Percentiles rank a stretch among this genome's conserved stretches.
Evolutionary conservation across 2,888 invertebrate species (phyloP).

Genomic region (Deroplatys truncata): DNA sequence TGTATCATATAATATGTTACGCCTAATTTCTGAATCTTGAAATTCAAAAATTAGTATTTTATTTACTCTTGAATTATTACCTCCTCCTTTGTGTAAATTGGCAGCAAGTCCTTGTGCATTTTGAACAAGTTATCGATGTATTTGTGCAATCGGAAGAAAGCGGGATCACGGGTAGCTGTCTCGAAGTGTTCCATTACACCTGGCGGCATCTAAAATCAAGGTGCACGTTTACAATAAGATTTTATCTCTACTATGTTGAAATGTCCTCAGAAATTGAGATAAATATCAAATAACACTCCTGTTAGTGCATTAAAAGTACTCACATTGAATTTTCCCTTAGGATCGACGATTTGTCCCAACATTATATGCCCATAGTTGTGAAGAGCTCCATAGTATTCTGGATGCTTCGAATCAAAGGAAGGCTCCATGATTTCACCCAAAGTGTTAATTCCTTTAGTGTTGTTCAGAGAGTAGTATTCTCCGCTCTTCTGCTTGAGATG

Average conservation of each 20-base stretch:
- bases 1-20: too few species aligned
- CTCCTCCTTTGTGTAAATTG: slow-evolving; percentile 35
- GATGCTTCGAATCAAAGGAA: slow-evolving; percentile 32
- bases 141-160: slow-evolving; percentile 40
- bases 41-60: too few species aligned
- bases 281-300: too few species aligned
- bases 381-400: slow-evolving; percentile 36
- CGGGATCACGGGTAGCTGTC: slow-evolving; percentile 39
- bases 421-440: slow-evolving; percentile 42
- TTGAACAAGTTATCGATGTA: slow-evolving; percentile 39
- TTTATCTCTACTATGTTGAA: too few species aligned
- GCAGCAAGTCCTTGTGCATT: slow-evolving; percentile 37
- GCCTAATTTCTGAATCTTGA: too few species aligned
- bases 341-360: slow-evolving; percentile 48
- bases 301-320: neutral
- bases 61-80: neutral
- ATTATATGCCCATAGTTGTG: slow-evolving; percentile 47
- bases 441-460: slow-evolving; percentile 21
- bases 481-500: slow-evolving; percentile 6
- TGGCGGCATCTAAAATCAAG: slow-evolving; percentile 34
- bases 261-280: too few species aligned
- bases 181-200: slow-evolving; percentile 40
- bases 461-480: slow-evolving; percentile 17
- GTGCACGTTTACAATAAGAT: slow-evolving; percentile 30
- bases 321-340: slow-evolving; percentile 38